Conservation (phyloP, 1,140 invertebrate species). For the Neelides sp. region DNA sequence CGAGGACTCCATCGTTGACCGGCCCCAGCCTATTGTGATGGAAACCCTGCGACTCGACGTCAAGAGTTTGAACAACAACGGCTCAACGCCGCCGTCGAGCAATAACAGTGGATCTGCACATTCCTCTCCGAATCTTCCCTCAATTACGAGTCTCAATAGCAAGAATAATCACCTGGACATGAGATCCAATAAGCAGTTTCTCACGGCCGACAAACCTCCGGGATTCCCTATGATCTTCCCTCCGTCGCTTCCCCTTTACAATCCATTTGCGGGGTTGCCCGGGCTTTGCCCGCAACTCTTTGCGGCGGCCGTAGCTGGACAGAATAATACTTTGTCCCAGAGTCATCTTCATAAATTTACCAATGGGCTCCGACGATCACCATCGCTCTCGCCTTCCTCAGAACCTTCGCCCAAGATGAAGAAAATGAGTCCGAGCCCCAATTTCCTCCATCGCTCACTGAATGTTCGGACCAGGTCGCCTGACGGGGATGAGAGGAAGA, state of each 20-base stretch:
- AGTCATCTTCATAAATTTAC: constrained; percentile 3
- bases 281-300: constrained; percentile 26
- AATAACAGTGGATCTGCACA: constrained; percentile 20
- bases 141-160: not conserved
- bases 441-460: too few relatives aligned
- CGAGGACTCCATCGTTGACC: too few relatives aligned
- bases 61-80: not conserved
- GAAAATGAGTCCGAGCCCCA: constrained; percentile 3
- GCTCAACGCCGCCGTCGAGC: constrained; percentile 12
- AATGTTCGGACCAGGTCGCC: too few relatives aligned
- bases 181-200: not conserved
- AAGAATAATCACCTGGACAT: constrained; percentile 6
- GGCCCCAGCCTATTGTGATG: constrained; percentile 10
- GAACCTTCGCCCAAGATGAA: constrained; percentile 6
- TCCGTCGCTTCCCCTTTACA: constrained; percentile 18
- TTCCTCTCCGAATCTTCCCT: constrained; percentile 8
- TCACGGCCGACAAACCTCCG: not conserved
- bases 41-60: constrained; percentile 17
- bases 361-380: constrained; percentile 8
- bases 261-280: constrained; percentile 26
- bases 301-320: constrained; percentile 4
- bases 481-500: constrained; percentile 8
- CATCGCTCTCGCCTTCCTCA: constrained; percentile 7
- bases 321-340: constrained; percentile 6
- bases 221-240: constrained; percentile 13